A percentile compares a stretch with the other conserved stretches of the same genome.
These are phyloP conservation scores for Penaeus japonicus DNA, from an alignment of 1,140 invertebrate species.

Conservation along the genomic window DNA sequence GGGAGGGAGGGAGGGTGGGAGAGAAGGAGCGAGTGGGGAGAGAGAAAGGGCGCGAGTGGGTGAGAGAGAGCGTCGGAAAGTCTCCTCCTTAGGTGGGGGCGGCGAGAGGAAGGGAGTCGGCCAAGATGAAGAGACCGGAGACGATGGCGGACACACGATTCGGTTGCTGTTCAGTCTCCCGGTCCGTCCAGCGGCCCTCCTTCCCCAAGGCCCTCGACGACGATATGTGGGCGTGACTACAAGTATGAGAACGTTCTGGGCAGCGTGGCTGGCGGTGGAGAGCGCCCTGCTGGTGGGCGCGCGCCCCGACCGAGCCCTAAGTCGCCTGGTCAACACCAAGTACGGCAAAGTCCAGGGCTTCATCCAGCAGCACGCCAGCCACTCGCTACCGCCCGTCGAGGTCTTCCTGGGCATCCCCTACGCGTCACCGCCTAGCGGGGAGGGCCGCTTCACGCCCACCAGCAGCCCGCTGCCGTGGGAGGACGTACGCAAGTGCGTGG, in stretches of 20 bases:
- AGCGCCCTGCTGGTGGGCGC: constrained; percentile 73
- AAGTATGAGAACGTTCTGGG: background rate
- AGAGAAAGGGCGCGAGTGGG: too few relatives aligned
- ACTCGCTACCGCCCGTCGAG: constrained; percentile 80
- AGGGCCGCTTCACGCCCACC: constrained; percentile 71
- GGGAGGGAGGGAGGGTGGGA: too few relatives aligned
- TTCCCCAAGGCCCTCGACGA: too few relatives aligned
- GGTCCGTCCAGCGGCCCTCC: too few relatives aligned
- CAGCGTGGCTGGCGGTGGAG: constrained; percentile 65
- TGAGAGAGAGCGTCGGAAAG: too few relatives aligned
- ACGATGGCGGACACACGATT: too few relatives aligned
- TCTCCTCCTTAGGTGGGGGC: too few relatives aligned
- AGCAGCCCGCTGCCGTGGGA: constrained; percentile 60
- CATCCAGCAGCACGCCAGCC: constrained; percentile 65
- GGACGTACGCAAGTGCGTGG: constrained; percentile 52
- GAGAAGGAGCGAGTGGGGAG: too few relatives aligned
- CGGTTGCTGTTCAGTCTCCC: too few relatives aligned
- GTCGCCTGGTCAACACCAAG: constrained; percentile 64
- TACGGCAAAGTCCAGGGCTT: constrained; percentile 67
- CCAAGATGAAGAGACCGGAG: too few relatives aligned
- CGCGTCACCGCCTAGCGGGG: constrained; percentile 71
- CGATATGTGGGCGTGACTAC: background rate
- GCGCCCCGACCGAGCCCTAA: constrained; percentile 59
- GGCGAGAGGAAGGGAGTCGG: too few relatives aligned
- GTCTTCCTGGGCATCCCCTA: constrained; percentile 76